Percentiles rank a stretch among this genome's conserved stretches.
Conservation (phyloP, 2,113 vertebrate genomes). For the Atlantisia rogersi region DNA sequence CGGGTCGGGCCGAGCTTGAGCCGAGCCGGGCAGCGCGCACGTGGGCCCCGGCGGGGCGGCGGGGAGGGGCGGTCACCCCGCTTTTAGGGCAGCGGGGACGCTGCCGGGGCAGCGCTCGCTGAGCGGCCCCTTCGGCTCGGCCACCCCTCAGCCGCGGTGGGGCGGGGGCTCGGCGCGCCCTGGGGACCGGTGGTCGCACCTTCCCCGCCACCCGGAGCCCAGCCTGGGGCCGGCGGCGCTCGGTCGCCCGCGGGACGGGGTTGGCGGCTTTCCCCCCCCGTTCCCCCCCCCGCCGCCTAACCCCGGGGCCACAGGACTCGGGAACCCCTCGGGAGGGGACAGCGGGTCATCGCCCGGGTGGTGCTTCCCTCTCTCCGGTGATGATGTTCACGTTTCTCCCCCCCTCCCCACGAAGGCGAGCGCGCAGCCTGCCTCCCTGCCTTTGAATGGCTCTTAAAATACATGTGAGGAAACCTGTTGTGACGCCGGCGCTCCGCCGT, state of each 20-base stretch:
- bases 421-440: not conserved
- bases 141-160: no score
- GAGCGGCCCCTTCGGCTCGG: not conserved
- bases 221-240: not conserved
- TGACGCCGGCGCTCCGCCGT: slow-evolving; percentile 13
- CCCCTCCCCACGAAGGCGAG: not conserved
- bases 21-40: not conserved
- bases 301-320: not conserved
- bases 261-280: not conserved
- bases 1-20: no score
- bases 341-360: not conserved
- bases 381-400: not conserved
- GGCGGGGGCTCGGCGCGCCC: not conserved
- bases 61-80: not conserved
- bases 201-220: not conserved
- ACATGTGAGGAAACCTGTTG: slow-evolving; percentile 44
- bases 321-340: not conserved
- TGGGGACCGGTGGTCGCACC: not conserved
- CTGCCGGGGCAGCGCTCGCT: not conserved
- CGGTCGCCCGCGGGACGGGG: not conserved
- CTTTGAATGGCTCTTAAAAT: slow-evolving; percentile 45
- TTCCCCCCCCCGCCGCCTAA: no score
- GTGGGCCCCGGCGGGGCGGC: not conserved
- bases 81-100: not conserved
- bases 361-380: not conserved